Percentiles rank a stretch among this genome's conserved stretches.
Evolutionary conservation across 2,888 invertebrate genomes (phyloP).

Genomic region (Stenoptilia bipunctidactyla): DNA sequence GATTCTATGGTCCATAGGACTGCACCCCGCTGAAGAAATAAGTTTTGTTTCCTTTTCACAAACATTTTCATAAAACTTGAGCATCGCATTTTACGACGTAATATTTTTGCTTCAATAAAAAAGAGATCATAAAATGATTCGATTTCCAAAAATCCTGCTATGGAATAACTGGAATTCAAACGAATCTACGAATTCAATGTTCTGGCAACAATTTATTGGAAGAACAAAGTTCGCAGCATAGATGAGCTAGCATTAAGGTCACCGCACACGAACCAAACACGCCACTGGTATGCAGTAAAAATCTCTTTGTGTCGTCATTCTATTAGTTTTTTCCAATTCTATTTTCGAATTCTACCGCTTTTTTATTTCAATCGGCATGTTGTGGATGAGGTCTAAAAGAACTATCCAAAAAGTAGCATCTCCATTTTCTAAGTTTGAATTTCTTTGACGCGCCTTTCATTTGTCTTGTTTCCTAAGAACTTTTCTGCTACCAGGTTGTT

Average conservation of each 20-base stretch:
- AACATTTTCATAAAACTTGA: neutral
- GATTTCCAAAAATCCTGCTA: neutral
- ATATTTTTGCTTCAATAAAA: too few species aligned
- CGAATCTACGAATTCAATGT: neutral
- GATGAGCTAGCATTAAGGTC: slow-evolving; percentile 24
- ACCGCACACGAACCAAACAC: slow-evolving; percentile 24
- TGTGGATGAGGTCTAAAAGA: slow-evolving; percentile 18
- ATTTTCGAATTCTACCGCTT: slow-evolving; percentile 27
- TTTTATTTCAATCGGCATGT: slow-evolving; percentile 29
- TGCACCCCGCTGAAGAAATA: neutral
- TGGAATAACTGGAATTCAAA: neutral
- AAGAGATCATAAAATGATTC: too few species aligned
- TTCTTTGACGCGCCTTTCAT: slow-evolving; percentile 29
- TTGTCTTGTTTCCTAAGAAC: slow-evolving; percentile 52
- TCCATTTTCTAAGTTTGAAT: neutral
- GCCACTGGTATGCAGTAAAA: slow-evolving; percentile 20
- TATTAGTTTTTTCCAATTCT: slow-evolving; percentile 36
- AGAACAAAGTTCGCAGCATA: slow-evolving; percentile 19
- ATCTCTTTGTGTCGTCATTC: slow-evolving; percentile 35
- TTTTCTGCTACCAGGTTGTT: slow-evolving; percentile 27
- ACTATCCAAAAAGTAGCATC: neutral
- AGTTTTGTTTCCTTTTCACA: neutral
- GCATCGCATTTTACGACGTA: too few species aligned
- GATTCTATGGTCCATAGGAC: slow-evolving; percentile 10
- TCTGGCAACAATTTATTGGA: slow-evolving; percentile 14